Evolutionary conservation across 2,113 vertebrate species (phyloP).

Genomic region (Origma solitaria): DNA sequence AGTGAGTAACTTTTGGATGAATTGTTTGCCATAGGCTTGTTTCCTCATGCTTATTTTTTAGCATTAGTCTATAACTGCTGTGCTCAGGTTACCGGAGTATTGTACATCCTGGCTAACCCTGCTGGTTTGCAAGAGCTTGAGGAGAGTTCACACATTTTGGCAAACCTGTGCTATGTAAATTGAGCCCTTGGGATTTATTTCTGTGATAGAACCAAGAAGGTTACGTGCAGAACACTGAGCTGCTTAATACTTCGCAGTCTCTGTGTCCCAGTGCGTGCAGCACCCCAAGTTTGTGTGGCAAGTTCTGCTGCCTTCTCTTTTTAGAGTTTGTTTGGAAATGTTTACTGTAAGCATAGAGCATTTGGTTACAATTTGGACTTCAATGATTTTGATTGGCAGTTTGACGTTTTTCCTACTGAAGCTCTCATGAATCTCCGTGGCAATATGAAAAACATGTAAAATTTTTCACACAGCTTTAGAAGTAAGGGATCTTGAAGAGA

Average conservation of each 20-base stretch:
- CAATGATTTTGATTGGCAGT: neutral
- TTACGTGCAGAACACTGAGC: neutral
- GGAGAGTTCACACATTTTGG: constrained; percentile 7
- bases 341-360: neutral
- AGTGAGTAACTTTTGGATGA: neutral
- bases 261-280: neutral
- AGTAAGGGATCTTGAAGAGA: neutral
- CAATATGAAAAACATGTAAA: neutral
- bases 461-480: neutral
- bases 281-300: neutral
- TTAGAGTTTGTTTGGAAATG: neutral
- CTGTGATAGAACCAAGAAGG: neutral
- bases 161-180: neutral
- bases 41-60: neutral
- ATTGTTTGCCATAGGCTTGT: neutral
- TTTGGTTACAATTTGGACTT: constrained; percentile 12
- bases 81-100: neutral
- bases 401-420: neutral
- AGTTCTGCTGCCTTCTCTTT: neutral
- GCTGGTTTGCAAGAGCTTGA: neutral
- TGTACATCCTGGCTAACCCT: constrained; percentile 11
- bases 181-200: neutral
- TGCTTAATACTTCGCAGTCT: neutral
- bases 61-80: neutral
- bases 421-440: neutral